Evolutionary conservation across 2,113 vertebrate species (phyloP).

Genomic region (Felis catus): F.catus_Fca126_mat1.0 CM031412.1:13119001-13119500

Average conservation of each 20-base stretch:
- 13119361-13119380: background rate
- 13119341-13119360: background rate
- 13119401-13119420: slow-evolving; percentile 18
- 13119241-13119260: background rate
- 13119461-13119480: background rate
- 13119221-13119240: background rate
- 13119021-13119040: background rate
- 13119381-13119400: background rate
- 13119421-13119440: background rate
- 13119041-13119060: background rate
- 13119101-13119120: slow-evolving; percentile 34
- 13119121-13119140: slow-evolving; percentile 31
- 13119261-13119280: background rate
- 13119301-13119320: background rate
- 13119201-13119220: slow-evolving; percentile 8
- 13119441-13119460: background rate
- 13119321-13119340: background rate
- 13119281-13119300: background rate
- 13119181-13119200: slow-evolving; percentile 13
- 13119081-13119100: slow-evolving; percentile 52
- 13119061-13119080: background rate
- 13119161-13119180: slow-evolving; percentile 22
- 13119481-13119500: background rate
- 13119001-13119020: background rate
- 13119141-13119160: slow-evolving; percentile 19